phyloP scores from a whole-genome alignment of 1,140 invertebrate genomes.

The Bombus sibiricus region DNA sequence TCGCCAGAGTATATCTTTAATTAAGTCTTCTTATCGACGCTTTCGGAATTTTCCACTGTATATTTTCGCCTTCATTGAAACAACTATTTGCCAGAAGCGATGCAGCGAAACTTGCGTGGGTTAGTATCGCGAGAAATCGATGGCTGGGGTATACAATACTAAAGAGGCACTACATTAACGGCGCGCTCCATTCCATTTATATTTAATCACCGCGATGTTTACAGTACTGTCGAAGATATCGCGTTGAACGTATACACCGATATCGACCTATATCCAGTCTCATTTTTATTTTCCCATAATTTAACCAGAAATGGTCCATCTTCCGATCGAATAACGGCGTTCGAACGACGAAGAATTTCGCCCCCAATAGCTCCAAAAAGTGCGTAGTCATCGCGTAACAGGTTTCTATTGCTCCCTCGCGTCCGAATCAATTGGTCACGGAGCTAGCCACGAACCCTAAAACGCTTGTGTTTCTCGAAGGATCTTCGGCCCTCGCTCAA shows the following conservation, averaged over 20 bases:
- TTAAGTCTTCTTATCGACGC: neutral
- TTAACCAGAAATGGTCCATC: neutral
- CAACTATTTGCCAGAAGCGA: neutral
- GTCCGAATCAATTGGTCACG: conserved; percentile 23
- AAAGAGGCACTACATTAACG: neutral
- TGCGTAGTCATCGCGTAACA: conserved; percentile 1
- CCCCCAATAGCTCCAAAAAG: neutral
- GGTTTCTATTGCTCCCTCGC: conserved; percentile 18
- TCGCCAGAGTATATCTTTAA: neutral
- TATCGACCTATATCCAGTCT: neutral
- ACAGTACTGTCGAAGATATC: neutral
- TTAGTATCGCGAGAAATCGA: neutral
- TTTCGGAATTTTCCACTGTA: neutral
- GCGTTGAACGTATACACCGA: too few relatives aligned
- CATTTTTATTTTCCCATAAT: too few relatives aligned
- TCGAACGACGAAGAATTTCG: neutral
- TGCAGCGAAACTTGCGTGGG: neutral
- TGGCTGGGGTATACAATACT: too few relatives aligned
- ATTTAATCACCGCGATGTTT: neutral
- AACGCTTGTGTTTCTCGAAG: too few relatives aligned
- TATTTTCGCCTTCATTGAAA: neutral
- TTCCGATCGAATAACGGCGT: neutral
- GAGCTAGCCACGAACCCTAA: neutral
- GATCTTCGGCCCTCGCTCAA: neutral
- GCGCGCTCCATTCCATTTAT: neutral